phyloP scores from a whole-genome alignment of 2,113 vertebrate species.

The Cyprinodon tularosa region DNA sequence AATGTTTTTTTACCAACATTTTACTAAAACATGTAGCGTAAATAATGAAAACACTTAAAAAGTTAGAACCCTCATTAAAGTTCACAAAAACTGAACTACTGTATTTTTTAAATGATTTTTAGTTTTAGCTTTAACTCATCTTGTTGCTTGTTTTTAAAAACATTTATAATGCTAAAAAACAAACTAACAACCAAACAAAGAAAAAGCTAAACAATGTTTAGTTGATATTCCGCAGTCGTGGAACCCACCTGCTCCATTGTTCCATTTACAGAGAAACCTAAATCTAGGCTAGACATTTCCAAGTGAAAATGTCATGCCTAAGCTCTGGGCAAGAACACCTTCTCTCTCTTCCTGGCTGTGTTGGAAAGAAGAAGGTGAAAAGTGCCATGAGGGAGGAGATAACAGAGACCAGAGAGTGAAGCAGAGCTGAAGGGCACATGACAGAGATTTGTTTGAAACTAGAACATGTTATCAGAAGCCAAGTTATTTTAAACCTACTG shows the following conservation, averaged over 20 bases:
- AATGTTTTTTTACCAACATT: too few species aligned
- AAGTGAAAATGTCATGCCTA: conserved; percentile 41
- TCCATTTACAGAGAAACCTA: conserved; percentile 24
- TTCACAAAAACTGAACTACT: neutral
- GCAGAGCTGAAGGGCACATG: conserved; percentile 60
- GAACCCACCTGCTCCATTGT: conserved; percentile 12
- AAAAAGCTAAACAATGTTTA: neutral
- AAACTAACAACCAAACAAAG: neutral
- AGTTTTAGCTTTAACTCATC: neutral
- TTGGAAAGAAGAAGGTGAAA: conserved; percentile 53
- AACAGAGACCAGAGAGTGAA: conserved; percentile 51
- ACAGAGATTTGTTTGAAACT: conserved; percentile 55
- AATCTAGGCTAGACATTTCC: conserved; percentile 37
- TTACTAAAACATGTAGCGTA: too few species aligned
- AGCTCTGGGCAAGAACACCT: conserved; percentile 56
- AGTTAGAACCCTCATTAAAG: neutral
- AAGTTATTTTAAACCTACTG: conserved; percentile 62
- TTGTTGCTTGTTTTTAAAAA: neutral
- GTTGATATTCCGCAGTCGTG: neutral
- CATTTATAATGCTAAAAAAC: neutral
- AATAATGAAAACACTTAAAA: neutral
- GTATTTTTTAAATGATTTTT: neutral
- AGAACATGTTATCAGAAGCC: conserved; percentile 52
- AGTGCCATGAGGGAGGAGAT: conserved; percentile 41
- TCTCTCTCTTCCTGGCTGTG: conserved; percentile 48